Evolutionary conservation across 2,888 invertebrate genomes (phyloP).

Genomic region (Scaptomyza cyrtandrae): DNA sequence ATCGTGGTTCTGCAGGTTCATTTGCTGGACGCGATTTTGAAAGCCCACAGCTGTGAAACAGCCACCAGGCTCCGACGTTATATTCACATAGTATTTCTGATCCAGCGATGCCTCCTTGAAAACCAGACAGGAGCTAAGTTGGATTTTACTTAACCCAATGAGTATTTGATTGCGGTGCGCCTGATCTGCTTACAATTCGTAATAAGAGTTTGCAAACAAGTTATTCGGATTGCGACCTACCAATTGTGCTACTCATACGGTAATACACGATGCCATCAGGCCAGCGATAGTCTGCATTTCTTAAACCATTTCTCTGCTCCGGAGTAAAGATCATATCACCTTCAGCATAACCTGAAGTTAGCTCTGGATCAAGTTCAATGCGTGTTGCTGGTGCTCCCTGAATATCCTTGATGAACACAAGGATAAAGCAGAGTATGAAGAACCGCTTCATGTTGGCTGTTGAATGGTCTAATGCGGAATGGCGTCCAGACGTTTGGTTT

Average conservation of each 20-base stretch:
- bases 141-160: constrained; percentile 89
- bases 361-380: constrained; percentile 88
- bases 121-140: constrained; percentile 89
- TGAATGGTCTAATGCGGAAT: background rate
- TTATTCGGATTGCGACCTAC: constrained; percentile 82
- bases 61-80: constrained; percentile 85
- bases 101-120: constrained; percentile 87
- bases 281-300: constrained; percentile 86
- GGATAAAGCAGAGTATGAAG: background rate
- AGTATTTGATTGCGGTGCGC: constrained; percentile 87
- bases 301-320: constrained; percentile 86
- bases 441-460: constrained; percentile 30
- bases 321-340: constrained; percentile 89
- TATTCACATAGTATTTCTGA: constrained; percentile 69
- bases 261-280: constrained; percentile 88
- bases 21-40: constrained; percentile 81
- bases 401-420: background rate
- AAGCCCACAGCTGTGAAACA: constrained; percentile 92
- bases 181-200: constrained; percentile 77
- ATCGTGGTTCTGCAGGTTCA: constrained; percentile 55
- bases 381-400: constrained; percentile 32
- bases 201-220: background rate
- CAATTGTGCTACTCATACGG: constrained; percentile 67
- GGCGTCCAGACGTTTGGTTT: background rate
- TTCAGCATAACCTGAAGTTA: constrained; percentile 89